phyloP scores from a whole-genome alignment of 2,888 invertebrate genomes.

The Chelonus formosanus region DNA sequence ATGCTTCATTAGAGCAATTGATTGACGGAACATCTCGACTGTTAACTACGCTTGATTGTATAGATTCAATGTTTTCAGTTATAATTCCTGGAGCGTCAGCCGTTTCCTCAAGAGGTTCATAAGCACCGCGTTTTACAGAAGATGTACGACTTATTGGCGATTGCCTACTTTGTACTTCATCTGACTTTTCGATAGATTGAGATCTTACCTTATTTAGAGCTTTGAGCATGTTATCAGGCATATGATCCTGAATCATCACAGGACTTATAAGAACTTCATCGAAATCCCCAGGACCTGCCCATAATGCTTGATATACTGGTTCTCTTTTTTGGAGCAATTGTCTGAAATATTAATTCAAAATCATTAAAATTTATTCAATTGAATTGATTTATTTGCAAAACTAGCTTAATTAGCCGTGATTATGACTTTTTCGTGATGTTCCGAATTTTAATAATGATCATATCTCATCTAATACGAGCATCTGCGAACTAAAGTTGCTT shows the following conservation, averaged over 20 bases:
- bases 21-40: constrained; percentile 34
- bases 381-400: no score
- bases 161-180: constrained; percentile 42
- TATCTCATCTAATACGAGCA: no score
- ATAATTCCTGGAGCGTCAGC: constrained; percentile 40
- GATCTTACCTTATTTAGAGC: constrained; percentile 83
- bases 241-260: constrained; percentile 90
- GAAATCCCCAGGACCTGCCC: constrained; percentile 85
- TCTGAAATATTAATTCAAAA: constrained; percentile 62
- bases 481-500: no score
- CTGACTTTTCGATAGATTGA: constrained; percentile 34
- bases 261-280: constrained; percentile 89
- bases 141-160: constrained; percentile 50
- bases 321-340: constrained; percentile 76
- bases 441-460: no score
- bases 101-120: constrained; percentile 57
- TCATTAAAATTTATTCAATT: no score
- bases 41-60: constrained; percentile 27
- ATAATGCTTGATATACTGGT: constrained; percentile 86
- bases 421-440: no score
- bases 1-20: constrained; percentile 27
- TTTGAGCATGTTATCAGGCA: constrained; percentile 86
- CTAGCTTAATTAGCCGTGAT: no score
- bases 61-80: constrained; percentile 22
- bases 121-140: constrained; percentile 54